Evolutionary conservation across 2,797 vertebrate genomes (phyloP).

Genomic region (Myotis pilosus): DNA sequence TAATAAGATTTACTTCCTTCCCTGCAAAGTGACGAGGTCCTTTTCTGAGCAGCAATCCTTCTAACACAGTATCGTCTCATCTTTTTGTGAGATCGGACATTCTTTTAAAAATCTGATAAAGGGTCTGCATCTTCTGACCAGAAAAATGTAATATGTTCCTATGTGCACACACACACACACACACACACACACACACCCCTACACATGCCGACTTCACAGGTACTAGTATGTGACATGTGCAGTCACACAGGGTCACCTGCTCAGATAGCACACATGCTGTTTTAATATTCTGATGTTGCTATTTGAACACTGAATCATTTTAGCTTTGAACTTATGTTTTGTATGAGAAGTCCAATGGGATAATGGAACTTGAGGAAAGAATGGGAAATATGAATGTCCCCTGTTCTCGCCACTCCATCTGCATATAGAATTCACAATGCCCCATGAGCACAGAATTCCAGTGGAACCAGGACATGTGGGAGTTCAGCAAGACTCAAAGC

Average conservation of each 20-base stretch:
- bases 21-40: neutral
- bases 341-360: neutral
- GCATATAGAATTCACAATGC: neutral
- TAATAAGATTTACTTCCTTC: neutral
- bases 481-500: neutral
- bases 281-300: neutral
- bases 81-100: neutral
- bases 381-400: neutral
- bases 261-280: neutral
- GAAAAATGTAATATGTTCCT: neutral
- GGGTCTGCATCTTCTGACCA: neutral
- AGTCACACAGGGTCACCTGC: neutral
- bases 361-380: neutral
- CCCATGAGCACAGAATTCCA: neutral
- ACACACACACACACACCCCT: neutral
- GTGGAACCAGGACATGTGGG: neutral
- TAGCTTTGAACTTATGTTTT: neutral
- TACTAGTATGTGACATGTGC: neutral
- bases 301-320: neutral
- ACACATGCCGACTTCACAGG: neutral
- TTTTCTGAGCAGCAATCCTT: neutral
- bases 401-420: neutral
- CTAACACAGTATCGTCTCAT: neutral
- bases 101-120: neutral
- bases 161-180: rapidly evolving